Percentiles rank a stretch among this genome's conserved stretches.
Conservation (phyloP, 2,113 vertebrate genomes). For the Motacilla alba region DNA sequence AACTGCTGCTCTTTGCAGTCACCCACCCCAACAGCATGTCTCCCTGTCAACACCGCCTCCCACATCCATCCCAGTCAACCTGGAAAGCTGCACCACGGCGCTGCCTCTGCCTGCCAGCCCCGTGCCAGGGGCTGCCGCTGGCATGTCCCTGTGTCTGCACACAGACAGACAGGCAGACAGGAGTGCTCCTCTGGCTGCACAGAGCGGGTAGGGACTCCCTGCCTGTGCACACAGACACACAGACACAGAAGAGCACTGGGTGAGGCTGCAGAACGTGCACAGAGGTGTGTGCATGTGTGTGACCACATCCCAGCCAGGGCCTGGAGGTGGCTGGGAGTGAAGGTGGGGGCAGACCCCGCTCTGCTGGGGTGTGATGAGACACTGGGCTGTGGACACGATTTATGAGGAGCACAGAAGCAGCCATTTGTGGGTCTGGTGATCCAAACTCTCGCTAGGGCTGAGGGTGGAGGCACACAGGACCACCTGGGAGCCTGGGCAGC, state of each 20-base stretch:
- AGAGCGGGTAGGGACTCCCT: accelerated
- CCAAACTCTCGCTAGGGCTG: neutral
- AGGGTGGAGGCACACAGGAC: neutral
- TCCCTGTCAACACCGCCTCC: constrained; percentile 20
- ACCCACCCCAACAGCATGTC: constrained; percentile 13
- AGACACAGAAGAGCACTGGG: neutral
- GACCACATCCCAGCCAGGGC: neutral
- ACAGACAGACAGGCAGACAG: neutral
- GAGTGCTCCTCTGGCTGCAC: neutral
- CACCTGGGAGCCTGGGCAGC: neutral
- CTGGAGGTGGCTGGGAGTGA: neutral
- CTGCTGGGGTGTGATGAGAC: accelerated
- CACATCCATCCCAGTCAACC: neutral
- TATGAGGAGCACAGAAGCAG: neutral
- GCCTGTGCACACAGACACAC: neutral
- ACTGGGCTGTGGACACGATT: accelerated
- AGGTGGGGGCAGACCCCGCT: neutral
- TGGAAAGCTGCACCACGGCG: neutral
- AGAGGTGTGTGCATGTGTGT: neutral
- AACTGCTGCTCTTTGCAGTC: constrained; percentile 35
- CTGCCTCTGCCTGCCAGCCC: neutral
- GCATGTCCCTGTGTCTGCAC: neutral
- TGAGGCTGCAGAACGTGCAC: neutral
- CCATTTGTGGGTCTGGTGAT: neutral
- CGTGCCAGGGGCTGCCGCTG: neutral